A percentile compares a stretch with the other conserved stretches of the same genome.
Evolutionary conservation across 2,888 invertebrate species (phyloP).

Genomic region (Amphiduros pacificus): DNA sequence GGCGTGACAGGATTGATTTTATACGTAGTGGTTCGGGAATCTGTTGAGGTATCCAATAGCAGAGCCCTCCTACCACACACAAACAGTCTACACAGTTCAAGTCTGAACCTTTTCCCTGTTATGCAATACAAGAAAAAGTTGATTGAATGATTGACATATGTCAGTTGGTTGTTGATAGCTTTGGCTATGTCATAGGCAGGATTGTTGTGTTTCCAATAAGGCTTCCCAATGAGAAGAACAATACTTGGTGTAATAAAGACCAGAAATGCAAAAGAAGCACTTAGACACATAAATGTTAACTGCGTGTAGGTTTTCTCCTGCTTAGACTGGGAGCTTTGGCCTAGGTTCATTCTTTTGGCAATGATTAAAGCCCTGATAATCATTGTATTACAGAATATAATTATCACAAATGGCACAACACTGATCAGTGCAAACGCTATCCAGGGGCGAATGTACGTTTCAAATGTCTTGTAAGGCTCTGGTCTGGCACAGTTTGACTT

Average conservation of each 20-base stretch:
- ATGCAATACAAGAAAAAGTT: conserved; percentile 35
- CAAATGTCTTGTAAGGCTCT: conserved; percentile 27
- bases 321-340: conserved; percentile 5
- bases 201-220: conserved; percentile 29
- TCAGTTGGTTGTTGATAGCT: conserved; percentile 31
- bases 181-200: conserved; percentile 27
- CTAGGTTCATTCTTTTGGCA: conserved; percentile 1
- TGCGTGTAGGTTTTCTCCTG: conserved; percentile 24
- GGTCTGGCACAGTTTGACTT: conserved; percentile 24
- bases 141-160: conserved; percentile 31
- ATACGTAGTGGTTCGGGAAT: too few species aligned
- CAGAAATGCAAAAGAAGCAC: conserved; percentile 31
- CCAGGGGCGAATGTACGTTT: conserved; percentile 31
- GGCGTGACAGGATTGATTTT: too few species aligned
- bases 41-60: too few species aligned
- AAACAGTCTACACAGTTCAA: too few species aligned
- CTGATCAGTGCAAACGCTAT: conserved; percentile 29
- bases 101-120: conserved; percentile 30
- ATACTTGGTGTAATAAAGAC: conserved; percentile 32
- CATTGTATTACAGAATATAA: conserved; percentile 28
- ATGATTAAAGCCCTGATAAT: conserved; percentile 27
- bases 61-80: too few species aligned
- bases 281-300: conserved; percentile 34
- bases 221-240: conserved; percentile 32
- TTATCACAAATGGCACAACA: conserved; percentile 25